Evolutionary conservation across 2,113 vertebrate genomes (phyloP), one percentile per base, ranked within the genome.

Genomic region (Alces alces): DNA sequence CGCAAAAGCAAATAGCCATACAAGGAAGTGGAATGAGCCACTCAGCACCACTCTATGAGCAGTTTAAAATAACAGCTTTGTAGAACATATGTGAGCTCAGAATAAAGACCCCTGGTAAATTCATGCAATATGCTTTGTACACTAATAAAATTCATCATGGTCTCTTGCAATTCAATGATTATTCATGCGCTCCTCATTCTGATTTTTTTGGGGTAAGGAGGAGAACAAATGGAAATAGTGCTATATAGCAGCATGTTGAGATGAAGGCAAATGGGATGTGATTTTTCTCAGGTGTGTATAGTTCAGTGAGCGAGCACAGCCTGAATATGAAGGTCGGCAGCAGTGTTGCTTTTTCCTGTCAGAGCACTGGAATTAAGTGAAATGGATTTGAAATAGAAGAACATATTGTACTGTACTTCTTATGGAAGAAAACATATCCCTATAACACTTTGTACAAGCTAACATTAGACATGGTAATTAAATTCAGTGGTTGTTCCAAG

Each of bases 391-490:
- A 98, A 98, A 98, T 97, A 98, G 97, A 98, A 98, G 98, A 99
- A 99, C 98, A 97, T 98, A 98, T 98, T 99, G 98, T 99, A 98
- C 98, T 98, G 96, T 98, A 98, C 97, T 98, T 98, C 96, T 98
- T 98, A 98, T 98, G 97, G 98, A 98, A 98, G 97, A 98, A 99
- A 99, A 99, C 98, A 98, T 98, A 98, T 97, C 95, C 98, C 98
- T 98, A 96, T 98, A 99, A 98, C 98, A 99, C 98, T 99, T 98
- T 98, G 98, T 99, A 98, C 98, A 98, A 99, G 98, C 98, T 98
- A 99, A 98, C 98, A 98, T 99, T 99, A 98, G 98, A 98, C 98
- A 99, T 98, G 98, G 98, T 98, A 99, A 99, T 99, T 99, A 99
- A 98, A 98, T 99, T 97, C 97, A 98, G 98, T 98, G 97, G 98